phyloP scores from a whole-genome alignment of 2,797 vertebrate genomes.

The Semotilus atromaculatus region DNA sequence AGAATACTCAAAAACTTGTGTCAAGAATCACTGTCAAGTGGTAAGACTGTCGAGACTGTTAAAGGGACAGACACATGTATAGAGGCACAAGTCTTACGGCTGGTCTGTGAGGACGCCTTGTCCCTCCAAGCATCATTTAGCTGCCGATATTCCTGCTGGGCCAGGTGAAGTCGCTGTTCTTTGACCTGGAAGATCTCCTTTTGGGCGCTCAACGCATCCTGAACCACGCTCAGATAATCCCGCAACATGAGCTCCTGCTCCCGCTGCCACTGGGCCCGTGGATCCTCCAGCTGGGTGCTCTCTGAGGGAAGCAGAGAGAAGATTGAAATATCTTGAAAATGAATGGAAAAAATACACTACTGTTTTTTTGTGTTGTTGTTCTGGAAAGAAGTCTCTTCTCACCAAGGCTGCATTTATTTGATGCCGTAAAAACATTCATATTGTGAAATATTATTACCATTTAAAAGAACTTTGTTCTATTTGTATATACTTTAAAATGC shows the following conservation, averaged over 20 bases:
- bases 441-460: not conserved
- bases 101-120: slow-evolving; percentile 92
- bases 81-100: slow-evolving; percentile 82
- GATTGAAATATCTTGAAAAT: not conserved
- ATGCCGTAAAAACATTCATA: not conserved
- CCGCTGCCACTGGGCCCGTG: slow-evolving; percentile 92
- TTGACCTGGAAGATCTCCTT: slow-evolving; percentile 98
- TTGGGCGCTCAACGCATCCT: slow-evolving; percentile 91
- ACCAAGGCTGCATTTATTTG: not conserved
- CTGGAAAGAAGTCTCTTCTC: not conserved
- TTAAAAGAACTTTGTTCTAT: not conserved
- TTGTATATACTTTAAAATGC: not conserved
- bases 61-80: not conserved
- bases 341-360: not conserved
- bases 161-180: slow-evolving; percentile 91
- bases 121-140: slow-evolving; percentile 93
- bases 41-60: too few relatives aligned
- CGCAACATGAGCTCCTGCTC: slow-evolving; percentile 96
- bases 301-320: slow-evolving; percentile 73
- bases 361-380: not conserved
- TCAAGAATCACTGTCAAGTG: not conserved
- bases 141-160: slow-evolving; percentile 93
- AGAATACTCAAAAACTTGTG: not conserved
- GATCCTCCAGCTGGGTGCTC: slow-evolving; percentile 97
- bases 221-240: slow-evolving; percentile 92